phyloP scores from a whole-genome alignment of 2,797 vertebrate species.

The Echeneis naucrates region DNA sequence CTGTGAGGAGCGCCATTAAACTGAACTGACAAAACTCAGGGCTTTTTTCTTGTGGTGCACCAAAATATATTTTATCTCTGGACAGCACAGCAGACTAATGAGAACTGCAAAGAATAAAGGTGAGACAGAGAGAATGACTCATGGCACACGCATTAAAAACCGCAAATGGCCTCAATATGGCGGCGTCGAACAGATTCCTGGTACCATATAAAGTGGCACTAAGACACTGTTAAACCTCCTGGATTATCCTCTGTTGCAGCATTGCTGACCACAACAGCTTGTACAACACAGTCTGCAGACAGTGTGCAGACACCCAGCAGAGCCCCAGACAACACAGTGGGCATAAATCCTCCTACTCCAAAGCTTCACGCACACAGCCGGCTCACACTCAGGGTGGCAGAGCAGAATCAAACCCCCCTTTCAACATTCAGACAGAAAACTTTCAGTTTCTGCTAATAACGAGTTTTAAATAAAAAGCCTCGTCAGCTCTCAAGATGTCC shows the following conservation, averaged over 20 bases:
- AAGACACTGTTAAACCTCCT: background rate
- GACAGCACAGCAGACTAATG: background rate
- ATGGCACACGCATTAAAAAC: background rate
- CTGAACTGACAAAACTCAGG: background rate
- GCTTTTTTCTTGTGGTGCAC: background rate
- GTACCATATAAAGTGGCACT: background rate
- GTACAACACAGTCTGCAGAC: background rate
- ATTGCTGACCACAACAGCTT: background rate
- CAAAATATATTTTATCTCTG: slow-evolving; percentile 7
- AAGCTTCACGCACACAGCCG: background rate
- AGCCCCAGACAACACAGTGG: background rate
- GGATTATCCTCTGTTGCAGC: background rate
- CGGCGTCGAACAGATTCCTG: background rate
- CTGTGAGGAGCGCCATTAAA: background rate
- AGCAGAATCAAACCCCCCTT: background rate
- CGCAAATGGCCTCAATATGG: background rate
- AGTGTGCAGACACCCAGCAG: background rate
- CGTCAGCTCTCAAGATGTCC: too few species aligned
- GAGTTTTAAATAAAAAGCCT: background rate
- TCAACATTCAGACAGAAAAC: background rate
- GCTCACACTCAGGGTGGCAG: too few species aligned
- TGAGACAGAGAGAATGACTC: background rate
- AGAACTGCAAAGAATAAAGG: background rate
- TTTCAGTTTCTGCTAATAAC: background rate
- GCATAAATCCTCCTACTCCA: background rate